phyloP scores from a whole-genome alignment of 2,888 invertebrate species.

The Pseudococcus jackbeardsleyi region DNA sequence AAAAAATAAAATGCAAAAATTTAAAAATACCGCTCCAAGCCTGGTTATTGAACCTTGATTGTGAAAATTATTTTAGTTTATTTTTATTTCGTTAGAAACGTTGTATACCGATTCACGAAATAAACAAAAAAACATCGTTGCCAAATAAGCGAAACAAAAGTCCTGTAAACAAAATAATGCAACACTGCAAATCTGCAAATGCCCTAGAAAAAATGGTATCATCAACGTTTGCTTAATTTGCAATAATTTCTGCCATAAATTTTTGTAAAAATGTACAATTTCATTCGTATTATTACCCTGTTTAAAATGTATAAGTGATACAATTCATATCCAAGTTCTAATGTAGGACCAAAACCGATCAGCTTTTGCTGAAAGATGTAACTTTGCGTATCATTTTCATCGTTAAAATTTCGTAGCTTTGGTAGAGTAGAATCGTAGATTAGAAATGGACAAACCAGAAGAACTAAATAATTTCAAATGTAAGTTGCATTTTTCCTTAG shows the following conservation, averaged over 20 bases:
- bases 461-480: slow-evolving; percentile 14
- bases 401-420: slow-evolving; percentile 8
- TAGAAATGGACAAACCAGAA: slow-evolving; percentile 26
- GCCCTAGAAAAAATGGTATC: slow-evolving; percentile 11
- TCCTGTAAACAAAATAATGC: neutral
- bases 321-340: neutral
- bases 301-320: neutral
- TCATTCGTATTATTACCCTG: neutral
- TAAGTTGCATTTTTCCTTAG: neutral
- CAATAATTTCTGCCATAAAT: neutral
- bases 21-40: no score
- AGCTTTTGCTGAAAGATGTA: slow-evolving; percentile 45
- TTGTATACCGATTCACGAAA: neutral
- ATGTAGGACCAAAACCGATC: slow-evolving; percentile 28
- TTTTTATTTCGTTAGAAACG: neutral
- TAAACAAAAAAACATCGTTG: neutral
- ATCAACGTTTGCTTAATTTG: neutral
- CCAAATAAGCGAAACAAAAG: neutral
- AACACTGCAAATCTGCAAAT: slow-evolving; percentile 18
- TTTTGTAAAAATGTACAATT: neutral
- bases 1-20: no score
- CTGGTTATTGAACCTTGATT: no score
- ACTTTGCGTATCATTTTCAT: slow-evolving; percentile 22
- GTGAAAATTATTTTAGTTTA: no score
- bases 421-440: neutral